Evolutionary conservation across 2,888 invertebrate genomes (phyloP).

Genomic region (Pedicia rivosa): DNA sequence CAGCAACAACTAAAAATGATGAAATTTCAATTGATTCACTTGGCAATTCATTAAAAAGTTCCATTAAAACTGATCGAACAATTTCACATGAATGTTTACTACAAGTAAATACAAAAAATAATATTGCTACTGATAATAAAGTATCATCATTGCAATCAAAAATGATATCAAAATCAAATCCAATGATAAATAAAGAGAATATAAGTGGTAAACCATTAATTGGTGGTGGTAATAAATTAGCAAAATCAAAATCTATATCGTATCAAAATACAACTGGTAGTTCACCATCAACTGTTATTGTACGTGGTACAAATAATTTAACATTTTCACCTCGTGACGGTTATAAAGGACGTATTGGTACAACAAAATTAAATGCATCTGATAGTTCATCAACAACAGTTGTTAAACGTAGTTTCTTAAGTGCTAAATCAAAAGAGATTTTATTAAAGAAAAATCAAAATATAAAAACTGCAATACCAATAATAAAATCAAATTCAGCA

Average conservation of each 20-base stretch:
- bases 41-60: constrained; percentile 30
- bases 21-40: constrained; percentile 26
- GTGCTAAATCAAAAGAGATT: constrained; percentile 30
- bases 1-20: constrained; percentile 4
- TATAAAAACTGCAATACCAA: background rate
- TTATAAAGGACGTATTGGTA: background rate
- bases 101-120: constrained; percentile 2
- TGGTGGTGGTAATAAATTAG: background rate
- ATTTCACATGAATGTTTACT: constrained; percentile 28
- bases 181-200: constrained; percentile 5
- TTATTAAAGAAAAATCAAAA: constrained; percentile 17
- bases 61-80: constrained; percentile 28
- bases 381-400: constrained; percentile 9
- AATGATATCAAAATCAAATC: constrained; percentile 5
- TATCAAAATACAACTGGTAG: constrained; percentile 20
- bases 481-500: constrained; percentile 19
- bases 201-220: too few relatives aligned
- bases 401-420: constrained; percentile 25
- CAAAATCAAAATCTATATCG: constrained; percentile 2
- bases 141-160: constrained; percentile 3
- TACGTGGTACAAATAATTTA: background rate
- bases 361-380: background rate
- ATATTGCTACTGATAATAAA: constrained; percentile 10
- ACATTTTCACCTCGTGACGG: constrained; percentile 1
- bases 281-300: constrained; percentile 28